Conservation (phyloP, 2,797 vertebrate genomes). For the Cirrhinus molitorella region DNA sequence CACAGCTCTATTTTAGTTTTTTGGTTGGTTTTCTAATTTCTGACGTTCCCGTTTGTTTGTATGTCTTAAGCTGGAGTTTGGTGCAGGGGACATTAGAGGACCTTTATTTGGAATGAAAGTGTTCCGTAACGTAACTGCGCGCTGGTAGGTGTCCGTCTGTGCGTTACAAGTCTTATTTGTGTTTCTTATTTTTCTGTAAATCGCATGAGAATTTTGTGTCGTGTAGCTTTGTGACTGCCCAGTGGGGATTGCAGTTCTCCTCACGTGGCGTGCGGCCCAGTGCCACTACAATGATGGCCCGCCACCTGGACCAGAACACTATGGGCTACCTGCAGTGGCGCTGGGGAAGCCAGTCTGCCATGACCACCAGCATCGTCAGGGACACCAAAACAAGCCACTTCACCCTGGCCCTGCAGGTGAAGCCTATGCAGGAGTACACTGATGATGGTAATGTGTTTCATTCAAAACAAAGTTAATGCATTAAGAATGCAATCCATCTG, state of each 20-base stretch:
- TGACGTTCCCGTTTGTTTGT: background rate
- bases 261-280: constrained; percentile 88
- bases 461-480: background rate
- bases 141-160: constrained; percentile 79
- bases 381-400: constrained; percentile 97
- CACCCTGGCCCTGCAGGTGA: constrained; percentile 91
- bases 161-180: background rate
- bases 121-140: constrained; percentile 91
- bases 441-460: background rate
- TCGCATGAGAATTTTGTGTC: background rate
- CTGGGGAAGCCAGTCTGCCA: constrained; percentile 94
- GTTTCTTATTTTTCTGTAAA: background rate
- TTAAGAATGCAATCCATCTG: background rate
- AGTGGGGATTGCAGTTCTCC: constrained; percentile 94
- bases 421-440: background rate
- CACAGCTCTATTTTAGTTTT: background rate
- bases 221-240: constrained; percentile 91
- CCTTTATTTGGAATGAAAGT: constrained; percentile 93
- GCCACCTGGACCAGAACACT: constrained; percentile 96
- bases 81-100: constrained; percentile 94
- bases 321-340: constrained; percentile 98
- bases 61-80: constrained; percentile 88
- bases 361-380: constrained; percentile 94
- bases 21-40: background rate
- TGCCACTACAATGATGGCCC: constrained; percentile 89